These are phyloP conservation scores for Blennius ocellaris DNA, from an alignment of 2,113 vertebrate species.

Conservation along the genomic window DNA sequence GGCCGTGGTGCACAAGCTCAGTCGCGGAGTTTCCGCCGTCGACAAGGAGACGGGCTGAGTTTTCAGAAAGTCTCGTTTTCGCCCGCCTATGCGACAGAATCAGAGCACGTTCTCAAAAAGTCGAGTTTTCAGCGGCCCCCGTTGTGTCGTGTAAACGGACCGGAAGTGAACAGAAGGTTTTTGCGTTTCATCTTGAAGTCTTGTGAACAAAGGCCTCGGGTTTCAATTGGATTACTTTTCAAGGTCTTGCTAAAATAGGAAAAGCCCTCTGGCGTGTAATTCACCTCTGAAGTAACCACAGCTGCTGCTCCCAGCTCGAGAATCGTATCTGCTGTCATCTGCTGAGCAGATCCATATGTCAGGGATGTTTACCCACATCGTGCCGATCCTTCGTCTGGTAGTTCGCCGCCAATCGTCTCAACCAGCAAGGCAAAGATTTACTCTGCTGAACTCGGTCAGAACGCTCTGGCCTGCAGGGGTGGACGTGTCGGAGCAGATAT, in stretches of 20 bases:
- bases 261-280: background rate
- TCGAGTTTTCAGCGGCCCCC: too few relatives aligned
- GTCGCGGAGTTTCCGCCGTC: too few relatives aligned
- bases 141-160: too few relatives aligned
- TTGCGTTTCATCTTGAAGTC: too few relatives aligned
- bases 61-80: too few relatives aligned
- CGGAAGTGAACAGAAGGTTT: too few relatives aligned
- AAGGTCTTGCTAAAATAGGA: background rate
- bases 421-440: constrained; percentile 4
- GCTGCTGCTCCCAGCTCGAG: background rate
- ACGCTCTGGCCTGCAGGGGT: background rate
- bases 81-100: too few relatives aligned
- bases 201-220: background rate
- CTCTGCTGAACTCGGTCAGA: background rate
- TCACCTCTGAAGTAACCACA: background rate
- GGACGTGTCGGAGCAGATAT: constrained; percentile 23
- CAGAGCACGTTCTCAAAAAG: too few relatives aligned
- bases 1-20: too few relatives aligned
- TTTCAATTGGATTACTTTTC: background rate
- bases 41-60: too few relatives aligned
- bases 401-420: constrained; percentile 4
- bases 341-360: constrained; percentile 45
- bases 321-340: background rate
- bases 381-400: constrained; percentile 20
- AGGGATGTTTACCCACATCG: constrained; percentile 42